Conservation (phyloP, 2,113 vertebrate genomes). For the Hypomesus transpacificus region DNA sequence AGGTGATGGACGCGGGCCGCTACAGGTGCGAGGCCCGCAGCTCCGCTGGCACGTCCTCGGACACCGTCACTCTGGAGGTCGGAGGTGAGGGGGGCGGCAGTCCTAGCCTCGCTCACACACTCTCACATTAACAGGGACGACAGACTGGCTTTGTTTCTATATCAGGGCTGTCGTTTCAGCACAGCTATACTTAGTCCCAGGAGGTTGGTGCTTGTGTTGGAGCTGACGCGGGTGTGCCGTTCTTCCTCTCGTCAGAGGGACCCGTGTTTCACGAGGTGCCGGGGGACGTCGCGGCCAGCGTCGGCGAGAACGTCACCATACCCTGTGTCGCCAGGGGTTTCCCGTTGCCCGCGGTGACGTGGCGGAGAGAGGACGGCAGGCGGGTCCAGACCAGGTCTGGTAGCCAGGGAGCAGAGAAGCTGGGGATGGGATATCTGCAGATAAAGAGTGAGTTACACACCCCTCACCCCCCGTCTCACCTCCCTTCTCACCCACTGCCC, state of each 20-base stretch:
- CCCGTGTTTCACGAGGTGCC: constrained; percentile 76
- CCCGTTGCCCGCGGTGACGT: constrained; percentile 71
- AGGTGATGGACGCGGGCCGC: constrained; percentile 74
- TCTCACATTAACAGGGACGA: constrained; percentile 4
- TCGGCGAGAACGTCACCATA: constrained; percentile 74
- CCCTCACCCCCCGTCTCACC: neutral
- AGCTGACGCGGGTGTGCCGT: neutral
- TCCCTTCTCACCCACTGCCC: neutral
- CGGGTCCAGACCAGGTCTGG: constrained; percentile 41
- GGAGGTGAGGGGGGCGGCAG: constrained; percentile 75
- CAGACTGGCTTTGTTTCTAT: neutral
- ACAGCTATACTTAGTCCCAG: neutral
- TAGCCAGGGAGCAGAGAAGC: constrained; percentile 42
- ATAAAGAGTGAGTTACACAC: constrained; percentile 78
- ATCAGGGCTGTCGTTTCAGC: neutral
- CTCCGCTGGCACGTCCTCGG: constrained; percentile 64
- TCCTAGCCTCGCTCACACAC: neutral
- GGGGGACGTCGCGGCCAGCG: constrained; percentile 56
- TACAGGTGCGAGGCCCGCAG: constrained; percentile 81
- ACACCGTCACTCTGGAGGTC: constrained; percentile 72
- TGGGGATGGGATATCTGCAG: constrained; percentile 71
- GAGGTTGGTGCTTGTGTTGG: neutral
- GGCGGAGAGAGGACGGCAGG: constrained; percentile 74
- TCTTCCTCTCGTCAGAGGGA: constrained; percentile 62
- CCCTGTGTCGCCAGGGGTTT: constrained; percentile 71